Percentiles rank a stretch among this genome's conserved stretches.
Evolutionary conservation across 2,797 vertebrate species (phyloP).

Genomic region (Epinephelus awoara): DNA sequence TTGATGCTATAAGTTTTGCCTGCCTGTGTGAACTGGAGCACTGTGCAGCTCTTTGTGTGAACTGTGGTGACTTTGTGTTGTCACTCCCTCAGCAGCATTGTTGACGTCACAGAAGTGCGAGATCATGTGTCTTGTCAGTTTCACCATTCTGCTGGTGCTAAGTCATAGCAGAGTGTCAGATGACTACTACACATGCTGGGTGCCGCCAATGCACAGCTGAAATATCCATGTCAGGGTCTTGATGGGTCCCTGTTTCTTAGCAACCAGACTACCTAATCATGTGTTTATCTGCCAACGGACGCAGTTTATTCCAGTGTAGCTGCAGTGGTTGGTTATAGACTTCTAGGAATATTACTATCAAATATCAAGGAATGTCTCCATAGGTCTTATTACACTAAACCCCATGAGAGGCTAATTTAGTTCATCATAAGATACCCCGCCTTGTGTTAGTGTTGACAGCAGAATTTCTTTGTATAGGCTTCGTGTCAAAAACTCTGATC

Average conservation of each 20-base stretch:
- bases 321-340: slow-evolving; percentile 56
- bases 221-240: slow-evolving; percentile 75
- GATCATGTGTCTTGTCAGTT: slow-evolving; percentile 74
- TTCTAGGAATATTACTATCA: slow-evolving; percentile 57
- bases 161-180: slow-evolving; percentile 74
- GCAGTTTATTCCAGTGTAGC: slow-evolving; percentile 49
- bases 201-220: slow-evolving; percentile 63
- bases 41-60: slow-evolving; percentile 34
- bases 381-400: slow-evolving; percentile 50
- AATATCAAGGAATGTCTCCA: slow-evolving; percentile 53
- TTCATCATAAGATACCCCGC: slow-evolving; percentile 32
- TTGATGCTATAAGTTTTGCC: neutral
- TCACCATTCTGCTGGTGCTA: slow-evolving; percentile 63
- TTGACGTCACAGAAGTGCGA: slow-evolving; percentile 62
- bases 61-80: slow-evolving; percentile 44
- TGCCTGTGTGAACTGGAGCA: neutral
- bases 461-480: slow-evolving; percentile 19
- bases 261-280: slow-evolving; percentile 70
- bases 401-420: slow-evolving; percentile 34
- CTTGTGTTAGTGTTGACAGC: slow-evolving; percentile 37
- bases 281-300: slow-evolving; percentile 64
- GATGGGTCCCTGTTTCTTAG: slow-evolving; percentile 75
- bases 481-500: slow-evolving; percentile 3
- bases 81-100: slow-evolving; percentile 26
- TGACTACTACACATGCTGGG: slow-evolving; percentile 76